phyloP scores from a whole-genome alignment of 2,797 vertebrate genomes.

The Pangasius larnaudii region DNA sequence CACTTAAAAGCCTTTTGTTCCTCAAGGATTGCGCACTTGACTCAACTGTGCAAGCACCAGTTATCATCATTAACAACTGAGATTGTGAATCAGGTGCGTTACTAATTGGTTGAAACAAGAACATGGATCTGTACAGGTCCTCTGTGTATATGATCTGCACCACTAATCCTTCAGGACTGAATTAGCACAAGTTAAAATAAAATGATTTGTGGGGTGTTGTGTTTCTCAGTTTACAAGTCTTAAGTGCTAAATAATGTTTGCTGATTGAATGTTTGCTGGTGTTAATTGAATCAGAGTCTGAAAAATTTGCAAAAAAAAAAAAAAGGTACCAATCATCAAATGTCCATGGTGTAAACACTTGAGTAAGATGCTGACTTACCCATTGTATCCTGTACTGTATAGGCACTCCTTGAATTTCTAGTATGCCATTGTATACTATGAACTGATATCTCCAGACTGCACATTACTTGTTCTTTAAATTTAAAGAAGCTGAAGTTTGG shows the following conservation, averaged over 20 bases:
- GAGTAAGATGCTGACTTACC: not conserved
- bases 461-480: not conserved
- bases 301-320: not conserved
- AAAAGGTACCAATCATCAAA: not conserved
- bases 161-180: slow-evolving; percentile 17
- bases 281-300: not conserved
- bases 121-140: slow-evolving; percentile 18
- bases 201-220: not conserved
- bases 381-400: not conserved
- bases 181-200: not conserved
- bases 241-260: not conserved
- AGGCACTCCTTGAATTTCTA: not conserved
- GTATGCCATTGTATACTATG: not conserved
- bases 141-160: slow-evolving; percentile 14
- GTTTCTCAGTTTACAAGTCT: not conserved
- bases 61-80: slow-evolving; percentile 36
- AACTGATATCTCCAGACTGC: not conserved
- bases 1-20: slow-evolving; percentile 18
- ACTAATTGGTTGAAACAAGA: slow-evolving; percentile 35
- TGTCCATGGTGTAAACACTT: not conserved
- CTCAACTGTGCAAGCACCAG: slow-evolving; percentile 19
- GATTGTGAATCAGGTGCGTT: slow-evolving; percentile 39
- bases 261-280: too few relatives aligned
- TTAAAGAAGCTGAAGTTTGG: not conserved
- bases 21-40: slow-evolving; percentile 5